Percentiles rank a stretch among this genome's conserved stretches.
These are phyloP conservation scores for Castor canadensis DNA, from an alignment of 2,113 vertebrate genomes.

Conservation along the genomic window DNA sequence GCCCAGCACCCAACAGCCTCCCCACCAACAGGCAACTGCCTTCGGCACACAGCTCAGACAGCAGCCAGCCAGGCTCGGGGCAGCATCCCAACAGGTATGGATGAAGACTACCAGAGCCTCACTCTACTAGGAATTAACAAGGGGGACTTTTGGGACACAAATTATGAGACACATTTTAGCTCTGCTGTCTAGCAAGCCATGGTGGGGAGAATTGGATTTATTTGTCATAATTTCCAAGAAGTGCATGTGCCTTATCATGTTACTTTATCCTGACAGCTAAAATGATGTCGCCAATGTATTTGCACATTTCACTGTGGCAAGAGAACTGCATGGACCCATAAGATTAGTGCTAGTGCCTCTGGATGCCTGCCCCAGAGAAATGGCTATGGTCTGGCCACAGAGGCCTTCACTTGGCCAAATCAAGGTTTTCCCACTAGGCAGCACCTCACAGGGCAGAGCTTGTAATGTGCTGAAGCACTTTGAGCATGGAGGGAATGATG, in stretches of 20 bases:
- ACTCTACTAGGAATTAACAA: fast-evolving
- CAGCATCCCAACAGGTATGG: constrained; percentile 91
- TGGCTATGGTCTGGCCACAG: too few relatives aligned
- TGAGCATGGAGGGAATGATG: neutral
- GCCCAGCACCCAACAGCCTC: constrained; percentile 88
- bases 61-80: constrained; percentile 85
- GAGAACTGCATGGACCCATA: constrained; percentile 64
- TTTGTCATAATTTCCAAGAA: constrained; percentile 70
- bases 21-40: constrained; percentile 89
- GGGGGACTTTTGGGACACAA: fast-evolving
- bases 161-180: neutral
- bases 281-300: constrained; percentile 79
- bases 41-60: constrained; percentile 89
- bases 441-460: neutral
- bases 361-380: neutral
- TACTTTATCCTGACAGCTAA: constrained; percentile 72
- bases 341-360: constrained; percentile 5
- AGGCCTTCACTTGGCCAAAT: neutral
- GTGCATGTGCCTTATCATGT: constrained; percentile 68
- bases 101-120: fast-evolving
- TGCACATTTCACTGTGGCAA: constrained; percentile 68
- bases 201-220: constrained; percentile 42
- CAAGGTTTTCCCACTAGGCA: neutral
- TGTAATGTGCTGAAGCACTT: neutral
- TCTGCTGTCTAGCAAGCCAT: neutral